Percentiles rank a stretch among this genome's conserved stretches.
Evolutionary conservation across 2,113 vertebrate species (phyloP).

Genomic region (Puntigrus tetrazona): DNA sequence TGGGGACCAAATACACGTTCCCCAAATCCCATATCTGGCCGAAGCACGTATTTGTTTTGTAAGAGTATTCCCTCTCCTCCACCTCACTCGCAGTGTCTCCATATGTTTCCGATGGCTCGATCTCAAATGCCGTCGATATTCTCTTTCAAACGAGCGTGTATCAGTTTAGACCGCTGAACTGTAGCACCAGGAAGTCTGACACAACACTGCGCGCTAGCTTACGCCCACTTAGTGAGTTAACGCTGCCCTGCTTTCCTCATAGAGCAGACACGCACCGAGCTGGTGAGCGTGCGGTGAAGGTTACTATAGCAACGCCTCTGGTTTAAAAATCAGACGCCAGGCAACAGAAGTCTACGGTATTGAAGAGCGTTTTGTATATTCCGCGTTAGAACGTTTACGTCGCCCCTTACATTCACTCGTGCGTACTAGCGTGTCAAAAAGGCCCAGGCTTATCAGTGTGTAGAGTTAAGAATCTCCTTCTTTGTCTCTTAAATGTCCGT

Average conservation of each 20-base stretch:
- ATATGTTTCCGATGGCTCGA: constrained; percentile 42
- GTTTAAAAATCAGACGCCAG: background rate
- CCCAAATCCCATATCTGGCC: constrained; percentile 53
- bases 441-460: background rate
- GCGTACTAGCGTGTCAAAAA: constrained; percentile 14
- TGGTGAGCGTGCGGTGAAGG: background rate
- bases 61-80: background rate
- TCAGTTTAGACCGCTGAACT: background rate
- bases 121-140: background rate
- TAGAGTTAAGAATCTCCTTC: background rate
- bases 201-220: background rate
- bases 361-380: background rate
- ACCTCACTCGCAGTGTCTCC: constrained; percentile 51
- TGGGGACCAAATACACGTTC: background rate
- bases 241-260: background rate
- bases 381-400: constrained; percentile 19
- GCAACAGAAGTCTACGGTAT: no score
- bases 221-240: background rate
- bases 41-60: constrained; percentile 42
- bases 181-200: background rate
- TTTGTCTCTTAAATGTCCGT: background rate
- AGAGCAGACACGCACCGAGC: background rate
- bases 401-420: background rate
- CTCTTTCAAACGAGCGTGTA: background rate
- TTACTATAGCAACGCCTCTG: background rate